Evolutionary conservation across 2,797 vertebrate genomes (phyloP), one percentile per base, ranked within the genome.

Genomic region (Botia almorhae): DNA sequence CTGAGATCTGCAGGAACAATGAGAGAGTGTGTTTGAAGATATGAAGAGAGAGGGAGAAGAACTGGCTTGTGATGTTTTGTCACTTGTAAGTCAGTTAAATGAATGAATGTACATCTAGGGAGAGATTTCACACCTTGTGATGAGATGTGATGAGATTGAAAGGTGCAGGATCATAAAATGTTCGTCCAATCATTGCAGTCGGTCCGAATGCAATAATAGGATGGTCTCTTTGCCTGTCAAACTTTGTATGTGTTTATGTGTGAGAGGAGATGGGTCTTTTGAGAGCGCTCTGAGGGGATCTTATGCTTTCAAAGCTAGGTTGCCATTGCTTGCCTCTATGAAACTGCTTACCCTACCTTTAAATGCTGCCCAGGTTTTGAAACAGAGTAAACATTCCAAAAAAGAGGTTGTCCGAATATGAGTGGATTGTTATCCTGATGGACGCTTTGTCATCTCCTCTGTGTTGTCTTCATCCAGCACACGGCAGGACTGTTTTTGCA

Each of bases 401-500:
- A 1, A 4, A 74, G 74, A 73, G n/a, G 13, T 48, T 53, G 56
- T 83, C 81, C 73, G 81, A 82, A 78, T 36, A 53, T 65, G 75
- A 81, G 69, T 82, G 68, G 82, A 71, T 43, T 36, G 58, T 51
- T 74, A 76, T 77, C 78, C 85, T 86, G 85, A 82, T 83, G 87
- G 55, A 72, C 51, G 29, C 76, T 70, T 87, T 79, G 72, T 74
- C 1, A 46, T 73, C 68, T 85, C 67, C 80, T 65, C 79, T 39
- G 75, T 82, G 80, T 61, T 48, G 72, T 82, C 64, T 46, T 70
- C 83, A 83, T 85, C 85, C 85, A 56, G 82, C 77, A 58, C 89
- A 63, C 51, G 43, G 81, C 75, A 90, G 85, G 86, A 87, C 85
- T 92, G 91, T 93, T 93, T 94, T 87, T 90, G 87, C 89, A 88